phyloP scores from a whole-genome alignment of 2,797 vertebrate genomes.

The Staurois parvus region DNA sequence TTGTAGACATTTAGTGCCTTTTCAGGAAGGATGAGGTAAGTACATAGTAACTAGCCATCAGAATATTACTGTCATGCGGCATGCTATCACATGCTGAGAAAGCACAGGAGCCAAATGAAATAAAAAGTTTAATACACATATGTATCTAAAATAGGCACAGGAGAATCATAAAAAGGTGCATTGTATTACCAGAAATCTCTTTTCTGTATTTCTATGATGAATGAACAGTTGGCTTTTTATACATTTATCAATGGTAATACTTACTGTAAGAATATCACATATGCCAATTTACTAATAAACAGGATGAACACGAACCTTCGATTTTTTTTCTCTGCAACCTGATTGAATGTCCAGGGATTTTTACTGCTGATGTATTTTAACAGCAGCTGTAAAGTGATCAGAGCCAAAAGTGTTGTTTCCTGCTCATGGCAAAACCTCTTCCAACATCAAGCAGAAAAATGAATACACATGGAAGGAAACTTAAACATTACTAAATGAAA shows the following conservation, averaged over 20 bases:
- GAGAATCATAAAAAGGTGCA: no score
- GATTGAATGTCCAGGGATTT: background rate
- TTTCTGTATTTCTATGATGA: no score
- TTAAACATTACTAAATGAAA: slow-evolving; percentile 28
- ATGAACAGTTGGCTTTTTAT: no score
- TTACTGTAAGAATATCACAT: background rate
- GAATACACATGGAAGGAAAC: background rate
- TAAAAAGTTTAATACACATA: no score
- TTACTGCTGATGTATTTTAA: background rate
- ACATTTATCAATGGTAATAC: background rate
- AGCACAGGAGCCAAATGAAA: no score
- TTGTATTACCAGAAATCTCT: no score
- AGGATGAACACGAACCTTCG: background rate
- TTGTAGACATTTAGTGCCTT: no score
- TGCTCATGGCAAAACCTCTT: background rate
- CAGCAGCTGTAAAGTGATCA: background rate
- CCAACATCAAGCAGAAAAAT: slow-evolving; percentile 14
- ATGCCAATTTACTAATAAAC: background rate
- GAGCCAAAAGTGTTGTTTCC: slow-evolving; percentile 24
- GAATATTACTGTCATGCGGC: no score
- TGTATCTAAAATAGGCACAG: no score
- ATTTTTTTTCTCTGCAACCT: background rate
- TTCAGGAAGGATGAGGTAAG: no score
- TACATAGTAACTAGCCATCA: no score
- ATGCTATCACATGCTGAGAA: no score